phyloP scores from a whole-genome alignment of 2,113 vertebrate genomes.

The Stegostoma tigrinum region DNA sequence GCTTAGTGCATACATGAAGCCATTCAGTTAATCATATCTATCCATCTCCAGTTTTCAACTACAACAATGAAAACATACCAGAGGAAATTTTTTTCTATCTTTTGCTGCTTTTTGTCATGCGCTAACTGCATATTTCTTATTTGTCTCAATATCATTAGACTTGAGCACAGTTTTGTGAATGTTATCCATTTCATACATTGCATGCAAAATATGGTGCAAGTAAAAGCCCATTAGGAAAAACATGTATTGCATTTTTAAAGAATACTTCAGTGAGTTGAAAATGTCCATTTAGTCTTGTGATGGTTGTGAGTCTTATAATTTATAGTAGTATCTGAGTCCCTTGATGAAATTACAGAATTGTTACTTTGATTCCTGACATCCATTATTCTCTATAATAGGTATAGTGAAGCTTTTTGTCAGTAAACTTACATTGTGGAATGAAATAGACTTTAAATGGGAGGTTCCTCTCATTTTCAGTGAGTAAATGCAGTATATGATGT shows the following conservation, averaged over 20 bases:
- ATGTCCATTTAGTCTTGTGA: not conserved
- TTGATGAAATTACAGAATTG: not conserved
- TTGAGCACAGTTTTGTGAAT: not conserved
- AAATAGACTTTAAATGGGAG: not conserved
- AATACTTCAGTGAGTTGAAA: not conserved
- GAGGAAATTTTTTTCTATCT: not conserved
- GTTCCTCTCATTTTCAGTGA: not conserved
- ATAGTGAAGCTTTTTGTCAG: not conserved
- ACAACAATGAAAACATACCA: not conserved
- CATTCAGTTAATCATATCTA: not conserved
- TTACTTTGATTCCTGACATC: not conserved
- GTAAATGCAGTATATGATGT: not conserved
- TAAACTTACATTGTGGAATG: not conserved
- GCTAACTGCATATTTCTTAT: not conserved
- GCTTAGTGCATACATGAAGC: not conserved
- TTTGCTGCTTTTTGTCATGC: not conserved
- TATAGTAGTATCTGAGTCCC: not conserved
- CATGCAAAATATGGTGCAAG: not conserved
- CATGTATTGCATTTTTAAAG: not conserved
- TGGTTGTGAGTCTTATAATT: not conserved
- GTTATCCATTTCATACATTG: not conserved
- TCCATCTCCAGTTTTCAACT: not conserved
- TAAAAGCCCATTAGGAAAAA: not conserved
- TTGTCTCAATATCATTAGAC: not conserved
- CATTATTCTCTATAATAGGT: conserved; percentile 4